Conservation (phyloP, 2,113 vertebrate species). For the Carettochelys insculpta region DNA sequence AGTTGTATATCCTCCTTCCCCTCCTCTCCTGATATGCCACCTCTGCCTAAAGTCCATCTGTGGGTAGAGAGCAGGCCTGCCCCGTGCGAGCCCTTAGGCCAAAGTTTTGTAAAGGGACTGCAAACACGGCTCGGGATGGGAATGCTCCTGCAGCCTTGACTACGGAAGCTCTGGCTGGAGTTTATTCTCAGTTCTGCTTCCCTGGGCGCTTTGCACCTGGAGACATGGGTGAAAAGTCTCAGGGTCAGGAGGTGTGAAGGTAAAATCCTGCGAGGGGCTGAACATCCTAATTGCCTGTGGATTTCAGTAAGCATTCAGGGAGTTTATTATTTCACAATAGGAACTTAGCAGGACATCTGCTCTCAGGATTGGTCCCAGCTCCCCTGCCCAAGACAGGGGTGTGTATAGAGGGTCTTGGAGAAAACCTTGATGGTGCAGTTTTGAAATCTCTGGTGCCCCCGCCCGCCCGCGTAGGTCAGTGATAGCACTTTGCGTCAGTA, state of each 20-base stretch:
- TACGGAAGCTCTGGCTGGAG: no score
- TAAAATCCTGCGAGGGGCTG: not conserved
- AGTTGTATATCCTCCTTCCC: not conserved
- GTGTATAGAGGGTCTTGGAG: not conserved
- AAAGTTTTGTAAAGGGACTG: conserved; percentile 17
- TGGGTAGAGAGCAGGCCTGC: not conserved
- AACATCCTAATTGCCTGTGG: not conserved
- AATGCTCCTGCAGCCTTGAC: not conserved
- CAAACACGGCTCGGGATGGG: not conserved
- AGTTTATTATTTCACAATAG: not conserved
- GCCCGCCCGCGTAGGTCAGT: not conserved
- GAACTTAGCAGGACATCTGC: not conserved
- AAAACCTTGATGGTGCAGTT: not conserved
- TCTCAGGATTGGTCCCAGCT: not conserved
- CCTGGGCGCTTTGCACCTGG: no score
- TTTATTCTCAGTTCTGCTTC: no score
- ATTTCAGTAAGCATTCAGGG: not conserved
- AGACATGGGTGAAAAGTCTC: not conserved
- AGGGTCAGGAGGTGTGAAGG: not conserved
- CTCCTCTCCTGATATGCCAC: not conserved
- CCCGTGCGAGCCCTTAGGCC: conserved; percentile 5
- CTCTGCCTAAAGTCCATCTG: no score
- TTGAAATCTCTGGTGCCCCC: not conserved
- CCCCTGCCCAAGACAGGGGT: not conserved
- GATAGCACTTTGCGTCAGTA: not conserved